Percentiles rank a stretch among this genome's conserved stretches.
Conservation (phyloP, 2,113 vertebrate genomes). For the Grallaria varia region DNA sequence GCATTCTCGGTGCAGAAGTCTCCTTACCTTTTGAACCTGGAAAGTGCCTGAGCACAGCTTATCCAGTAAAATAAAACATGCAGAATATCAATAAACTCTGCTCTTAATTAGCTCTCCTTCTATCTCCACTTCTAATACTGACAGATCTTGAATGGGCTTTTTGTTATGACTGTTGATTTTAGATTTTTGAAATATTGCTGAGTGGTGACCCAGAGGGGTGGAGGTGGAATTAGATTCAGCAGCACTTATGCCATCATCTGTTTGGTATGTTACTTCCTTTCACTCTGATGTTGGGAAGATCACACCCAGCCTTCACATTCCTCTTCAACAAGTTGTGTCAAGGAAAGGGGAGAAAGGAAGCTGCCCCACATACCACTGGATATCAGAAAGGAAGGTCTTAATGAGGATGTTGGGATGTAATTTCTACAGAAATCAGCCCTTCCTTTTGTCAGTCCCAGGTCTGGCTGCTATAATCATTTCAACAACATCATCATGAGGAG, state of each 20-base stretch:
- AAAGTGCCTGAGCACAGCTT: background rate
- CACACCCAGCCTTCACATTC: slow-evolving; percentile 75
- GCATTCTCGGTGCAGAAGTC: background rate
- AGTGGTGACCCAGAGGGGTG: slow-evolving; percentile 67
- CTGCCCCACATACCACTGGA: slow-evolving; percentile 38
- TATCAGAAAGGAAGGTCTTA: slow-evolving; percentile 71
- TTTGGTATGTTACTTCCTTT: slow-evolving; percentile 78
- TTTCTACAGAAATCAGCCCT: slow-evolving; percentile 61
- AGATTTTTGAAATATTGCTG: slow-evolving; percentile 68
- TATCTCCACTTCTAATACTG: slow-evolving; percentile 51
- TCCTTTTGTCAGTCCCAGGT: slow-evolving; percentile 38
- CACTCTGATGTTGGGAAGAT: slow-evolving; percentile 71
- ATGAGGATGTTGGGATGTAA: slow-evolving; percentile 54
- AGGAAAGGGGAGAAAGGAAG: slow-evolving; percentile 69
- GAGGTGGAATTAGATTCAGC: slow-evolving; percentile 62
- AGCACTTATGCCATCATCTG: slow-evolving; percentile 56
- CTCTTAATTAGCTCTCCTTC: slow-evolving; percentile 24
- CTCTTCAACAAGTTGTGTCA: slow-evolving; percentile 73
- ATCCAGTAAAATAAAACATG: background rate
- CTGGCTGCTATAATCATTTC: background rate
- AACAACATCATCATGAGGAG: background rate
- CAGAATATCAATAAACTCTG: background rate
- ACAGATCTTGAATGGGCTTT: slow-evolving; percentile 20
- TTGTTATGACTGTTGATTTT: slow-evolving; percentile 53
- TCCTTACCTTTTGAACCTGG: slow-evolving; percentile 37